Conservation (phyloP, 1,140 invertebrate species). For the Drosophila varians region DNA sequence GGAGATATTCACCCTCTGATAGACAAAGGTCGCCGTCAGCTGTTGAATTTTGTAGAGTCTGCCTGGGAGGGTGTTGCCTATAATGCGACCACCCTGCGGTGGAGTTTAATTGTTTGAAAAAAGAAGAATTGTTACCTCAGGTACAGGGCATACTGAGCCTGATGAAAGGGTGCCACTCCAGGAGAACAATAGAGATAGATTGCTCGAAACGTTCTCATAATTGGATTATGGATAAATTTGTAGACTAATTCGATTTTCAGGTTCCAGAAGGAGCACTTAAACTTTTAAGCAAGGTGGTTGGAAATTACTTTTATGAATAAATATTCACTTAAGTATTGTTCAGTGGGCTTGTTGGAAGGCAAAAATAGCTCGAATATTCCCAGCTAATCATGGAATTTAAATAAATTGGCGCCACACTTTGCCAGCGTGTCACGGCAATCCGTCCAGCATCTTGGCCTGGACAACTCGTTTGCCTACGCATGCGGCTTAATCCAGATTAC, state of each 20-base stretch:
- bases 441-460: slow-evolving; percentile 32
- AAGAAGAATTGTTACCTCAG: slow-evolving; percentile 11
- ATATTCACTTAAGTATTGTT: background rate
- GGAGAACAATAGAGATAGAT: slow-evolving; percentile 4
- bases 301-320: no score
- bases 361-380: slow-evolving; percentile 16
- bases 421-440: slow-evolving; percentile 67
- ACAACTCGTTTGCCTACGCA: slow-evolving; percentile 71
- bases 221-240: background rate
- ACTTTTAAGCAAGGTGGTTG: no score
- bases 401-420: slow-evolving; percentile 54
- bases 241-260: background rate
- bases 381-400: slow-evolving; percentile 35
- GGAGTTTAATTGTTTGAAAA: slow-evolving; percentile 47
- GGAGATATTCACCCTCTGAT: slow-evolving; percentile 28
- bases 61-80: slow-evolving; percentile 38
- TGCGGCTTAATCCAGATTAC: slow-evolving; percentile 33
- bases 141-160: slow-evolving; percentile 6
- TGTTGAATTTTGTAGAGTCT: slow-evolving; percentile 32
- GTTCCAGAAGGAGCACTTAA: no score
- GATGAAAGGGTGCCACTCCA: background rate
- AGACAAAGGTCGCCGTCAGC: slow-evolving; percentile 50
- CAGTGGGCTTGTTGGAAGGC: slow-evolving; percentile 14
- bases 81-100: slow-evolving; percentile 39
- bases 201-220: background rate